Conservation (phyloP, 1,140 invertebrate genomes). For the Campoletis sonorensis region DNA sequence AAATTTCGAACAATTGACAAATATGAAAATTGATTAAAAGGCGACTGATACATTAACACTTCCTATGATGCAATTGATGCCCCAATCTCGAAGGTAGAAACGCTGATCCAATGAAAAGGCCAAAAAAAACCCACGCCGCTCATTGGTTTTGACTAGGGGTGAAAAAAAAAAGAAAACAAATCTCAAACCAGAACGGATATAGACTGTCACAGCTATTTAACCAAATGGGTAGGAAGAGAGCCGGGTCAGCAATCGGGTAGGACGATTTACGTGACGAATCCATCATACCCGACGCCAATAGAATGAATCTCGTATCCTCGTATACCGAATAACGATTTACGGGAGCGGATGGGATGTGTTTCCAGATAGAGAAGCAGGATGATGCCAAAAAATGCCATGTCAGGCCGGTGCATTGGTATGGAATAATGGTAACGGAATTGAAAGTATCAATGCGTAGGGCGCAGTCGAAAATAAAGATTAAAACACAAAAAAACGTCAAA, state of each 20-base stretch:
- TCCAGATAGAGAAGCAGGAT: constrained; percentile 50
- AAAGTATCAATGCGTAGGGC: constrained; percentile 49
- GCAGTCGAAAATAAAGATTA: neutral
- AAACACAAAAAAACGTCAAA: neutral
- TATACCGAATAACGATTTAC: constrained; percentile 39
- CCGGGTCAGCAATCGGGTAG: constrained; percentile 44
- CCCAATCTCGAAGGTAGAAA: neutral
- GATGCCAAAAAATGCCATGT: constrained; percentile 55
- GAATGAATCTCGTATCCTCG: constrained; percentile 59
- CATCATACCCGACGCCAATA: constrained; percentile 56
- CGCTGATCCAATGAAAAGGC: neutral
- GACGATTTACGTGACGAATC: constrained; percentile 54
- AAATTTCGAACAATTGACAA: no score
- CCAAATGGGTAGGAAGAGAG: constrained; percentile 45
- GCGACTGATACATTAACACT: no score
- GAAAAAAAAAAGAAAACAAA: constrained; percentile 4
- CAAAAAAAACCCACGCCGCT: neutral
- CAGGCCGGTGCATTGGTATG: constrained; percentile 48
- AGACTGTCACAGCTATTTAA: constrained; percentile 50
- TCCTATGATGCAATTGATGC: neutral
- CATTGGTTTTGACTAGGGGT: neutral
- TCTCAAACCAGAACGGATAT: constrained; percentile 36
- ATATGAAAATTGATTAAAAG: no score
- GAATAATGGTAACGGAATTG: constrained; percentile 59
- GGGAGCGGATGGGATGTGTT: constrained; percentile 30